Percentiles rank a stretch among this genome's conserved stretches.
Evolutionary conservation across 2,113 vertebrate species (phyloP).

Genomic region (Salvator merianae): DNA sequence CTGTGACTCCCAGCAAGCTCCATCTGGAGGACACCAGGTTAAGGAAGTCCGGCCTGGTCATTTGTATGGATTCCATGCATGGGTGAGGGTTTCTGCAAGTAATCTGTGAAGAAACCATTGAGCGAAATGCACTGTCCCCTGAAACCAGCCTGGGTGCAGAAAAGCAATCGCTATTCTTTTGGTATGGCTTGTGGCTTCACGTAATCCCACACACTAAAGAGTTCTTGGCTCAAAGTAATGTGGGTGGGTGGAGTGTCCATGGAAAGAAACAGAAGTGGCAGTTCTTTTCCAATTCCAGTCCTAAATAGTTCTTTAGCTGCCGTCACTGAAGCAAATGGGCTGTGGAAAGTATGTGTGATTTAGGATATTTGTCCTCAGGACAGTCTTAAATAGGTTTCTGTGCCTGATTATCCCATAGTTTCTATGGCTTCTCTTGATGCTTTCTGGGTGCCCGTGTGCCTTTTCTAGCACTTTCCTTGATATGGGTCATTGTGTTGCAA

Average conservation of each 20-base stretch:
- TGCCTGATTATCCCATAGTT: not conserved
- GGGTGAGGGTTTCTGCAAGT: no score
- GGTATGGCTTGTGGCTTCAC: not conserved
- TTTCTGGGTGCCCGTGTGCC: not conserved
- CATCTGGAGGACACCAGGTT: no score
- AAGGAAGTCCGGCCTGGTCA: no score
- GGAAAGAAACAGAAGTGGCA: not conserved
- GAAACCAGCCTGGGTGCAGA: no score
- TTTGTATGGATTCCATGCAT: no score
- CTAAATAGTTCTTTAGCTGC: not conserved
- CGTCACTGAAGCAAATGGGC: not conserved
- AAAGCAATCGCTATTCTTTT: no score
- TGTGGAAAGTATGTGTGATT: not conserved
- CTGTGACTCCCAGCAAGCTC: not conserved
- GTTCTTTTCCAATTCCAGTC: not conserved
- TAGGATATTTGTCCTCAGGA: not conserved
- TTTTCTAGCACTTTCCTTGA: conserved; percentile 3
- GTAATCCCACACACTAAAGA: not conserved
- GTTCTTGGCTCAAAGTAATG: fast-evolving
- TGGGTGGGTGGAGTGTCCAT: not conserved
- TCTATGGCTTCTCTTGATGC: not conserved
- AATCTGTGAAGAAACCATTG: no score
- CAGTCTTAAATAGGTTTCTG: not conserved
- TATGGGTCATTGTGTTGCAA: conserved; percentile 15
- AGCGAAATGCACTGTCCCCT: no score